Base-by-base conservation (phyloP, 1,140 invertebrate genomes). In the Drosophila parvula region DNA sequence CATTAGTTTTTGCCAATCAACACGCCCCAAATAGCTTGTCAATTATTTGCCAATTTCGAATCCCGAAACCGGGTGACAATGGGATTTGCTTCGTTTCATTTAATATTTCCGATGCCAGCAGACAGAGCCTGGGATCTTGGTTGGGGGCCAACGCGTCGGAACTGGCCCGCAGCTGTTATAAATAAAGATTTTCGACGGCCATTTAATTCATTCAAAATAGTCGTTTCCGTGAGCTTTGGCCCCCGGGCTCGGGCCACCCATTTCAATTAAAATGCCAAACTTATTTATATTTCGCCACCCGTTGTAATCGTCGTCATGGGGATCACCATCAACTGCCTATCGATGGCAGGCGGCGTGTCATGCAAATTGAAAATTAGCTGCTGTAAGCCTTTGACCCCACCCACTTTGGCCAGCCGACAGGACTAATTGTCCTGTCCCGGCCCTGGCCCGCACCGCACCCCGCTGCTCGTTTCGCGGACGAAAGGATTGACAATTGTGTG, bases 11-110 rank as follows among this genome's bases (percentile, higher is more conserved):
- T 88, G 83, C 79, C 83, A 86, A 86, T 86, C 83, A 88, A 79
- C 83, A 86, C 83, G 76, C 83, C 76, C 82, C 82, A 86, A 86
- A 86, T 86, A 79, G 82, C 82, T 88, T 86, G 82, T 86, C 82
- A 86, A 86, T 86, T 86, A 88, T 86, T 86, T 86, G 83, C 64
- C 84, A 88, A 88, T 88, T 88, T 88, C 84, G 85, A 83, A 83
- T 77, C 76, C 45, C 68, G 70, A 71, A 71, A 71, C 68, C 68
- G 84, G 83, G 74, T 88, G 82, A 86, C 82, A 86, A 86, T 86
- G 82, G 82, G 82, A 86, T 86, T 86, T 86, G 62, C 73, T 82
- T 58, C 82, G 79, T 86, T 86, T 88, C 82, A 86, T 86, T 86
- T 86, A 86, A 86, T 86, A 86, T 86, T 81, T 86, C 32, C 68